These are phyloP conservation scores for Digitonthophagus gazella DNA, from an alignment of 2,888 invertebrate species.

Conservation along the genomic window DNA sequence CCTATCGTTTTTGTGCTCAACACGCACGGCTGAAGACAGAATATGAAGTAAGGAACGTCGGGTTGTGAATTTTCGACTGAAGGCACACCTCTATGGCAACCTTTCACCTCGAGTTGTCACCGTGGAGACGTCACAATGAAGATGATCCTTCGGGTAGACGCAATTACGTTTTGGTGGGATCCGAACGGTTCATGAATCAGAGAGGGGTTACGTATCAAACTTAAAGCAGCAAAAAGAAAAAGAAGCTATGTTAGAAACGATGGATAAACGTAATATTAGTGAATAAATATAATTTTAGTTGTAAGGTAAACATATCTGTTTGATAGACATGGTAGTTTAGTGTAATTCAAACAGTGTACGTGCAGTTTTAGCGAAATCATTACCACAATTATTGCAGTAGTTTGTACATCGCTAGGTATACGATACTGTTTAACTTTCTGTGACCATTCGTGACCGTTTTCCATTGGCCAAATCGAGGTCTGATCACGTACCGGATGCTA, in stretches of 20 bases:
- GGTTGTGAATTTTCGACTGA: constrained; percentile 37
- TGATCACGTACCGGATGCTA: constrained; percentile 32
- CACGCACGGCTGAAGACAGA: neutral
- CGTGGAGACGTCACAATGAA: constrained; percentile 43
- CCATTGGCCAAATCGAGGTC: constrained; percentile 34
- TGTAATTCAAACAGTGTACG: constrained; percentile 9
- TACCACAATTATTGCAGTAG: constrained; percentile 23
- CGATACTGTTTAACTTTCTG: constrained; percentile 25
- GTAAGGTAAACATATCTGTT: neutral
- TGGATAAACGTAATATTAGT: no score
- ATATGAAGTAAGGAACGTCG: neutral
- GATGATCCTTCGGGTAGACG: constrained; percentile 36
- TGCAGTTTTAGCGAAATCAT: constrained; percentile 18
- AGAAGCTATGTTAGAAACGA: no score
- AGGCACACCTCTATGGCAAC: constrained; percentile 49
- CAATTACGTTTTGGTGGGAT: constrained; percentile 31
- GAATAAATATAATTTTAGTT: neutral
- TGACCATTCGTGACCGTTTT: constrained; percentile 34
- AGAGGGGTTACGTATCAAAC: neutral
- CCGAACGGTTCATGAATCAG: neutral
- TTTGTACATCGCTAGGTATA: constrained; percentile 11
- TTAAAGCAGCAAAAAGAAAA: neutral
- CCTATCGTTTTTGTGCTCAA: neutral
- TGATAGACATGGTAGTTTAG: neutral
- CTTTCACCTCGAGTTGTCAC: constrained; percentile 46